Evolutionary conservation across 2,797 vertebrate species (phyloP).

Genomic region (Enteromius treurensis): DNA sequence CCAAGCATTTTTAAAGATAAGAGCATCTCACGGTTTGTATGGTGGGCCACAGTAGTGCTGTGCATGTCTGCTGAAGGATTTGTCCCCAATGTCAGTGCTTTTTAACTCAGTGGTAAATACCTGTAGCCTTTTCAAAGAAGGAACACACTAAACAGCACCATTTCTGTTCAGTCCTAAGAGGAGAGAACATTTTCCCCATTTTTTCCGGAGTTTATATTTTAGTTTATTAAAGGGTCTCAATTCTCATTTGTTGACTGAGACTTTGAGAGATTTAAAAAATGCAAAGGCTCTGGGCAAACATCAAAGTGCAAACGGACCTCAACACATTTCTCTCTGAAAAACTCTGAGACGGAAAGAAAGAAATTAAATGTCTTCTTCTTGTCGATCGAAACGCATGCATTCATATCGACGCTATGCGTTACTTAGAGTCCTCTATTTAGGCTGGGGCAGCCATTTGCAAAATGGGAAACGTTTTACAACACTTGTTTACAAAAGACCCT

Average conservation of each 20-base stretch:
- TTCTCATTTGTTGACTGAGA: constrained; percentile 23
- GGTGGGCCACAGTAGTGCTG: background rate
- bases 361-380: background rate
- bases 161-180: constrained; percentile 1
- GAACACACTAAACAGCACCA: constrained; percentile 14
- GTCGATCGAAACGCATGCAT: background rate
- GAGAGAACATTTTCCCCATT: background rate
- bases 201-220: constrained; percentile 7
- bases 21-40: background rate
- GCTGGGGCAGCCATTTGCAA: background rate
- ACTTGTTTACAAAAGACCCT: background rate
- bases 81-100: background rate
- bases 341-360: background rate
- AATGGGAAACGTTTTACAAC: background rate
- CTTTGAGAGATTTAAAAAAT: constrained; percentile 14
- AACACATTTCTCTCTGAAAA: background rate
- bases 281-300: background rate
- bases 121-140: constrained; percentile 8
- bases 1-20: constrained; percentile 21
- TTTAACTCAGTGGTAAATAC: constrained; percentile 15
- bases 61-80: constrained; percentile 7
- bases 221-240: constrained; percentile 39
- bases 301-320: constrained; percentile 7
- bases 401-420: background rate
- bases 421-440: background rate